Base-by-base conservation (phyloP, 2,888 invertebrate genomes). In the Galerucella pusilla region DNA sequence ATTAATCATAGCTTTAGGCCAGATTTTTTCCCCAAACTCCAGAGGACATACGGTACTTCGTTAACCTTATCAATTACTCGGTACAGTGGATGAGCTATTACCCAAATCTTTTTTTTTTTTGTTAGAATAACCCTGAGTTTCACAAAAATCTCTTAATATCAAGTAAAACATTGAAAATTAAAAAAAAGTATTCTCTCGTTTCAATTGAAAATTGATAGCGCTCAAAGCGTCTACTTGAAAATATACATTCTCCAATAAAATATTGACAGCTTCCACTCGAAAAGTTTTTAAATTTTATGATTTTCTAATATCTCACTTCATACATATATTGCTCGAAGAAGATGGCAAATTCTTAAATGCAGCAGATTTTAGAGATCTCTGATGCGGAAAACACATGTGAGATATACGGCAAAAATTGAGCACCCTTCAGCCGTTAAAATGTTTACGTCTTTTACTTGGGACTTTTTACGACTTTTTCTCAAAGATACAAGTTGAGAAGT, bases 401-500 rank as follows among this genome's bases (percentile, higher is more conserved):
- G 59, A 74, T 64, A 65, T 74, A 66, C 60, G 60, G 61, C 59
- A 61, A 69, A 74, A 74, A 74, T 67, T 73, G 68, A 73, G 57
- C 61, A 20, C 14, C 73, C 57, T 68, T 16, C 42, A 68, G 73
- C 64, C 73, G 73, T 73, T 73, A 73, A 73, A 68, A 73, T 73
- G 73, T 73, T 73, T 73, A 73, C 57, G 64, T 49, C 73, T 65
- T 73, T 64, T 28, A 16, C 70, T 69, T 9, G 49, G 54, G 64
- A 73, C 49, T 73, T 68, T 68, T 73, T 68, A 73, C 16, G 57
- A 68, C 70, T 63, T 42, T 54, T 28, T 70, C 54, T 64, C 7
- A 63, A 42, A 70, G 70, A 70, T 70, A 70, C 54, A 70, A 70
- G 63, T 63, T 35, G 14, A 11, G 16, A 64, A 54, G 28, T 64